A percentile compares a stretch with the other conserved stretches of the same genome.
phyloP scores from a whole-genome alignment of 2,797 vertebrate genomes.

The Cheirogaleus major region DNA sequence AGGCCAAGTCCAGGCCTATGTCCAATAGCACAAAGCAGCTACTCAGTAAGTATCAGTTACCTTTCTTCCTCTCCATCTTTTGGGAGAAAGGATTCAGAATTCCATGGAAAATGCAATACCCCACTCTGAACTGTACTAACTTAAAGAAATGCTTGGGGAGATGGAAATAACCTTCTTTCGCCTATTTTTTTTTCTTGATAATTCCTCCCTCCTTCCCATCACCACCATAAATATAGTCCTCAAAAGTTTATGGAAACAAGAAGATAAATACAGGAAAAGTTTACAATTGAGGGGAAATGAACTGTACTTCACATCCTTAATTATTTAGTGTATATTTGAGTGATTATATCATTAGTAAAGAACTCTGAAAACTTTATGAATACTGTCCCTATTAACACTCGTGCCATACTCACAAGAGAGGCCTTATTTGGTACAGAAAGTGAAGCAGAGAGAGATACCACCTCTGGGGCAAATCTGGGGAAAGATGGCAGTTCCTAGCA shows the following conservation, averaged over 20 bases:
- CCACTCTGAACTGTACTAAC: background rate
- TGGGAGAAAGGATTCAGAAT: background rate
- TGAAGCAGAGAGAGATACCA: background rate
- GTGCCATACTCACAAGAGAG: background rate
- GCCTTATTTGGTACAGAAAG: background rate
- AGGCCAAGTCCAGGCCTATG: background rate
- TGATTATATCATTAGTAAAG: background rate
- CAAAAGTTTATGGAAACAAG: background rate
- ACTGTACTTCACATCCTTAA: background rate
- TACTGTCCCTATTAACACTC: background rate
- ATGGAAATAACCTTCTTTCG: constrained; percentile 27
- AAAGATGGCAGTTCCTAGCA: background rate
- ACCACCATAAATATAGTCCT: background rate
- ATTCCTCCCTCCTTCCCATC: background rate
- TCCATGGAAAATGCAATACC: background rate
- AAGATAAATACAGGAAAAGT: background rate
- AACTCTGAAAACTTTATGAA: background rate
- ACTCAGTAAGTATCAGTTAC: background rate
- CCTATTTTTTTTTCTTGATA: background rate
- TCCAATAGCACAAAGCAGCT: background rate
- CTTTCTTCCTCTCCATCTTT: background rate
- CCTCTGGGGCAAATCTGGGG: background rate
- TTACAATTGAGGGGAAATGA: background rate
- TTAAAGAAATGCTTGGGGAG: background rate
- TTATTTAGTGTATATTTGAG: background rate